Evolutionary conservation across 2,113 vertebrate species (phyloP), one percentile per base, ranked within the genome.

Genomic region (Arvicanthis niloticus): DNA sequence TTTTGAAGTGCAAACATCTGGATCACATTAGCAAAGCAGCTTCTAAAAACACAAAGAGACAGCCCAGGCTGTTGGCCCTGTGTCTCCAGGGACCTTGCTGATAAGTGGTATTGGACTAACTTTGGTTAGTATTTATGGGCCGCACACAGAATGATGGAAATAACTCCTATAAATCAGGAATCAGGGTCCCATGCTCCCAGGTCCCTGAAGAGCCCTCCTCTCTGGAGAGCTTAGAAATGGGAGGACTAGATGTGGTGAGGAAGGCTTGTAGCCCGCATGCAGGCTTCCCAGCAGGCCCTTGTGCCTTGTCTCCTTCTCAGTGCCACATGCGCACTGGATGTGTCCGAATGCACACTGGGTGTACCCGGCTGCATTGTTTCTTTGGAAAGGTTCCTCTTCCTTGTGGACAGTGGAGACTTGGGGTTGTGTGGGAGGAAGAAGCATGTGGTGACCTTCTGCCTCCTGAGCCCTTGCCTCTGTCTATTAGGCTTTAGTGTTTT

Each of bases 311-410:
- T 62, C 76, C 60, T 26, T 51, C 3, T 8, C 1, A 6, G 8
- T 0, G 60, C n/a, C 3, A 0, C 3, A 1, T 3, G 26, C 12
- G 51, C 42, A 56, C 2, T n/a, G n/a, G n/a, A n/a, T n/a, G n/a
- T n/a, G n/a, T n/a, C n/a, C n/a, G n/a, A n/a, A n/a, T n/a, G n/a
- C n/a, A n/a, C n/a, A n/a, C n/a, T 16, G n/a, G 40, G 5, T 1
- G 19, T 19, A 0, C 60, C 21, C 1, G 13, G 42, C 84, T 40
- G 19, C 16, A 26, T 3, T 4, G 34, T 19, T 62, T 21, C 68
- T 51, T 42, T n/a, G 24, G 7, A 53, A 62, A 58, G 68, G 40
- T 3, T 4, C 51, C 5, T 3, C n/a, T 37, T 45, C 48, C 81
- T 48, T 53, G n/a, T 13, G 8, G 48, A 24, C 5, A 6, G 45